Evolutionary conservation across 2,797 vertebrate genomes (phyloP), one percentile per base, ranked within the genome.

Genomic region (Phrynocephalus vlangalii): DNA sequence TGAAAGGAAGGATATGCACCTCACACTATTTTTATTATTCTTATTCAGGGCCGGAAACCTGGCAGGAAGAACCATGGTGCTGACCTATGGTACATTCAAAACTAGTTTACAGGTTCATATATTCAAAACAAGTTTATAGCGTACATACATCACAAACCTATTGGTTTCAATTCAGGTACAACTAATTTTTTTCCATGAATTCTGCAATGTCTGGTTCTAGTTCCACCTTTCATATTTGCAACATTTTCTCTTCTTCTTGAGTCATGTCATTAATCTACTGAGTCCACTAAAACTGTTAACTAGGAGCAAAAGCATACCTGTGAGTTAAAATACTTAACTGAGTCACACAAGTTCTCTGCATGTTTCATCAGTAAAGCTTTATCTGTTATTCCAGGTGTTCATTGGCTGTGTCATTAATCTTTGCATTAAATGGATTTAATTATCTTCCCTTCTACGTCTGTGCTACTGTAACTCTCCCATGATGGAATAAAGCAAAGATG

Each of bases 321-420:
- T 56, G 76, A 44, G 68, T 68, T 77, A 83, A 83, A 77, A 87
- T 7, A 75, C 5, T 50, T 52, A 28, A 30, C 22, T 44, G 67
- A 87, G 44, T 11, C 48, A 75, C n/a, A 82, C 38, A 87, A 66
- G 24, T 68, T 78, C 6, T 78, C 33, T 87, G 77, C 48, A 78
- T 83, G 78, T 85, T 79, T 79, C 66, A 86, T 44, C 18, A 70
- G 38, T 33, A 77, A 68, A 83, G 22, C 66, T 60, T 83, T 87
- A 70, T 78, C 33, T 78, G 26, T 26, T n/a, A 68, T 79, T 86
- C 66, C 84, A 71, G 30, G 20, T 26, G 50, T 79, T 79, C n/a
- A 9, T 48, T 77, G 78, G 18, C 66, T 60, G n/a, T 28, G 8
- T 78, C 66, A 38, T 87, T 56, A 87, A 87, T 78, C 66, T 81